phyloP scores from a whole-genome alignment of 2,113 vertebrate species.

The Amphiprion percula region DNA sequence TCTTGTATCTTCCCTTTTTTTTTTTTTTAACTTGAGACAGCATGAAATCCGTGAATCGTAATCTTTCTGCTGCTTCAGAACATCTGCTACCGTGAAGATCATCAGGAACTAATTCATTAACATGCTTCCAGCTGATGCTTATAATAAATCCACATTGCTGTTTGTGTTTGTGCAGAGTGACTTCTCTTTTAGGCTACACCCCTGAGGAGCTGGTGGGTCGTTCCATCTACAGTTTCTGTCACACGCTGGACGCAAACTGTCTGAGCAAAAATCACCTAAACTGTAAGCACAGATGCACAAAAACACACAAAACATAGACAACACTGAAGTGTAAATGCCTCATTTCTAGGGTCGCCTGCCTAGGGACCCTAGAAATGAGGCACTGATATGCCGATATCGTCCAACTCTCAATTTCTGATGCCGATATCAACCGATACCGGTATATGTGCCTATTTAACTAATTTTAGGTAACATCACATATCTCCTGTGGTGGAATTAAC shows the following conservation, averaged over 20 bases:
- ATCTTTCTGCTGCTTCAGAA: not conserved
- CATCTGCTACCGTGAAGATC: no score
- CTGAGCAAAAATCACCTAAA: slow-evolving; percentile 94
- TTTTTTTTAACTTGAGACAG: not conserved
- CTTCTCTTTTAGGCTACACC: slow-evolving; percentile 90
- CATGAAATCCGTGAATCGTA: not conserved
- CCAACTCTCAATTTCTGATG: no score
- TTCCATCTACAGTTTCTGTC: slow-evolving; percentile 93
- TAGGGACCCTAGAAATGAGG: no score
- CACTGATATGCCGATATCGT: no score
- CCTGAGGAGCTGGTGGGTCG: slow-evolving; percentile 92
- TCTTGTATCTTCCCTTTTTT: slow-evolving; percentile 13
- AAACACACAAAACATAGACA: not conserved
- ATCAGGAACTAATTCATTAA: no score
- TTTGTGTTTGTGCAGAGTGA: slow-evolving; percentile 85
- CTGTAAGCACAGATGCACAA: slow-evolving; percentile 82
- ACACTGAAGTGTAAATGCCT: not conserved
- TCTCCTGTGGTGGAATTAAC: no score
- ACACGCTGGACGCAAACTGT: slow-evolving; percentile 89
- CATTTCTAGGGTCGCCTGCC: no score
- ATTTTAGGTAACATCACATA: no score
- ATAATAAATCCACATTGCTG: not conserved
- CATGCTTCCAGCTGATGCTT: no score
- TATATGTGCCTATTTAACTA: no score
- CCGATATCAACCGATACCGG: no score